These are phyloP conservation scores for Paracanthobrama guichenoti DNA, from an alignment of 2,113 vertebrate species.

Conservation along the genomic window DNA sequence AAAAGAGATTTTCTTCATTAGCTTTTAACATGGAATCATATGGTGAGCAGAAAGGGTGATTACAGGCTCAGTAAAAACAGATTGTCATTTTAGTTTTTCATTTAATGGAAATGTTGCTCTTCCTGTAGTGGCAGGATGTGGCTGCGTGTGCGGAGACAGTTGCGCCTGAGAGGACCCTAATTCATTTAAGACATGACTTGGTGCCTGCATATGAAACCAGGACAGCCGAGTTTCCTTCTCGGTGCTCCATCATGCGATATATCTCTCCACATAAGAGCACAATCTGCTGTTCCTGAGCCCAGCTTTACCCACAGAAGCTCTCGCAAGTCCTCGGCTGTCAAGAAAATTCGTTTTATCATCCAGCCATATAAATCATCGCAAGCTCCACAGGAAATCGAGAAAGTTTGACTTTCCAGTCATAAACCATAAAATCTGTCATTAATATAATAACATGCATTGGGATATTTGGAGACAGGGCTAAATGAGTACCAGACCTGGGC, in stretches of 20 bases:
- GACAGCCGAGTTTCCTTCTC: constrained; percentile 51
- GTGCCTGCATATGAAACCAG: constrained; percentile 57
- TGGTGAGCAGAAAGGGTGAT: constrained; percentile 33
- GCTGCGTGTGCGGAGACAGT: constrained; percentile 51
- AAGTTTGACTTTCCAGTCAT: constrained; percentile 78
- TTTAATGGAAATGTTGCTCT: constrained; percentile 44
- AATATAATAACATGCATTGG: constrained; percentile 68
- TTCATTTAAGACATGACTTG: constrained; percentile 48
- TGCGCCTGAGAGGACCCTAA: constrained; percentile 44
- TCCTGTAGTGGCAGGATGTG: constrained; percentile 72
- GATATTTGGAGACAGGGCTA: constrained; percentile 71
- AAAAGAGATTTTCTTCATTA: constrained; percentile 44
- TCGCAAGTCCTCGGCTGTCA: constrained; percentile 69
- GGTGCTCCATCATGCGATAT: constrained; percentile 57
- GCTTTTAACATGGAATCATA: constrained; percentile 34
- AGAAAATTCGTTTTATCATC: constrained; percentile 71
- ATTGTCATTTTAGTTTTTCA: constrained; percentile 41
- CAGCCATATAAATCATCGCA: constrained; percentile 71
- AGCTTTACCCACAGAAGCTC: constrained; percentile 64
- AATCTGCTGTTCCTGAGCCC: constrained; percentile 69
- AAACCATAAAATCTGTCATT: constrained; percentile 76
- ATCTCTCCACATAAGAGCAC: constrained; percentile 66
- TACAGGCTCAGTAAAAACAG: constrained; percentile 40
- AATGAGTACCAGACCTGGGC: constrained; percentile 72
- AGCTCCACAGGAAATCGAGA: constrained; percentile 69